Evolutionary conservation across 2,113 vertebrate species (phyloP).

Genomic region (Cromileptes altivelis): DNA sequence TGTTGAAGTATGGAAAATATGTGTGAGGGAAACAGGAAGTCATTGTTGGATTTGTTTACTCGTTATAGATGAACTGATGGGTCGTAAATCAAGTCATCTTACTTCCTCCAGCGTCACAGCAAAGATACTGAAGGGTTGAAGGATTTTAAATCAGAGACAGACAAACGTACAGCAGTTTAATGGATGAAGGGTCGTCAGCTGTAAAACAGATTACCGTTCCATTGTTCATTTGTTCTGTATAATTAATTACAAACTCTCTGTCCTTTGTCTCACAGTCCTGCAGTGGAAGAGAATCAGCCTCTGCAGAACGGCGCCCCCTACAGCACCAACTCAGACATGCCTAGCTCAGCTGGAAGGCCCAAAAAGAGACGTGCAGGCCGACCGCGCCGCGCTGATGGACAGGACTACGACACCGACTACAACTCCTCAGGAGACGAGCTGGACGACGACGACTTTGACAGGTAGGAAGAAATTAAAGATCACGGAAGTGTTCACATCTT

Average conservation of each 20-base stretch:
- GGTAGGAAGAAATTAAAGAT: slow-evolving; percentile 52
- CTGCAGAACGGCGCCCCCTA: slow-evolving; percentile 56
- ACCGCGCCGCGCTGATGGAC: slow-evolving; percentile 70
- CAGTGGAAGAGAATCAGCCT: slow-evolving; percentile 29
- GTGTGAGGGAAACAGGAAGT: slow-evolving; percentile 14
- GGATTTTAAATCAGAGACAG: not conserved
- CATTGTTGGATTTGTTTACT: not conserved
- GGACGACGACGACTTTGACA: slow-evolving; percentile 89
- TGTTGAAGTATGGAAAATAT: not conserved
- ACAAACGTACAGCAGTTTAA: no score
- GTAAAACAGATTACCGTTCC: accelerated
- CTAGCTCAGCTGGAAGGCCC: slow-evolving; percentile 74
- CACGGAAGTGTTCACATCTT: no score
- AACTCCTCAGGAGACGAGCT: slow-evolving; percentile 92
- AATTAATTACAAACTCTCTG: not conserved
- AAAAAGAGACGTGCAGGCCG: slow-evolving; percentile 78
- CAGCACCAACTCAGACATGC: slow-evolving; percentile 77
- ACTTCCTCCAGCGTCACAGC: not conserved
- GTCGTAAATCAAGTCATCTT: not conserved
- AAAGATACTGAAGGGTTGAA: not conserved
- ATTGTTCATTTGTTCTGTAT: not conserved
- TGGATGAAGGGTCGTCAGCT: not conserved
- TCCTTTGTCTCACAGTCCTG: slow-evolving; percentile 42
- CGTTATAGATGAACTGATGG: not conserved
- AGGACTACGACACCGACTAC: slow-evolving; percentile 88